Base-by-base conservation (phyloP, 2,888 invertebrate genomes). In the Idaea straminata region DNA sequence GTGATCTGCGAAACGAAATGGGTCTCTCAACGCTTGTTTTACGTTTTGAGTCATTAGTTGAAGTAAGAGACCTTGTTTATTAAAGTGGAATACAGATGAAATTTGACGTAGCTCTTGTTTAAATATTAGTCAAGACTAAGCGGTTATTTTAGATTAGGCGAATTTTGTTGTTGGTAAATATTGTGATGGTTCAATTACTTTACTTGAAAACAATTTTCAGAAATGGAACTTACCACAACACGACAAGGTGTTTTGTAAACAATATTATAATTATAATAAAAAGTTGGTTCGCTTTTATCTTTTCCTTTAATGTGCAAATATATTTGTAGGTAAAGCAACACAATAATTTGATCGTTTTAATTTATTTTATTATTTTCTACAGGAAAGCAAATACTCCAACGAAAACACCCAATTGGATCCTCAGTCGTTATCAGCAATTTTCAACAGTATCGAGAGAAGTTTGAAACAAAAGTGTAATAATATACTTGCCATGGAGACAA, bases 371-470 rank as follows among this genome's bases (percentile, higher is more conserved):
- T 69, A 62, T 66, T 61, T 4, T 25, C 5, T 7, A 47, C 47
- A 47, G 47, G 47, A 47, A 47, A 47, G 47, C 13, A 47, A 6
- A 47, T 3, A 15, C 15, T 65, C 64, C 34, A 15, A 61, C 16
- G 59, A 36, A 38, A 57, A 57, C 35, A 7, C 34, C 58, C 74
- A 74, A 66, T 57, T 72, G 36, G 64, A 70, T 65, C 72, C 77
- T 15, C 80, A 77, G 69, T 68, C 75, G 35, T 61, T 83, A 64
- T 69, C 76, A 62, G 73, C 77, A 35, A 69, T 81, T 47, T 81
- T 86, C 64, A 83, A 74, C 61, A 74, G 81, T 38, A 70, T 85
- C 61, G 86, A 86, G 73, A 77, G 68, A 3, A 81, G 83, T 69
- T 73, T 85, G 61, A 83, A 81, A 74, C 75, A 81, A 36, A 83